These are phyloP conservation scores for Zaprionus nigranus DNA, from an alignment of 1,140 invertebrate species.

Conservation along the genomic window DNA sequence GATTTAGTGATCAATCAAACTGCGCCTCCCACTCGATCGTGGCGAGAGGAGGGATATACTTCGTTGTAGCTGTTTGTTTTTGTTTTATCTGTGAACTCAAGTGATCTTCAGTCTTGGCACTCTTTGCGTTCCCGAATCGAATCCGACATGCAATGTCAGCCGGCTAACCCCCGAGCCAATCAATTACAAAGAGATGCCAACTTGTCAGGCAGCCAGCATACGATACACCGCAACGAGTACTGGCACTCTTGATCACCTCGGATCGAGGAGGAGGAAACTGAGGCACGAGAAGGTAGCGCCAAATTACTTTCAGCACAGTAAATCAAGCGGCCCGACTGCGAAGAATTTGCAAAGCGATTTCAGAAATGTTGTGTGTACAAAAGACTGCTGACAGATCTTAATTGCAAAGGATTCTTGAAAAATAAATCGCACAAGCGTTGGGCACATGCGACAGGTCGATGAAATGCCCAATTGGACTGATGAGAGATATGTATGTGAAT, in stretches of 20 bases:
- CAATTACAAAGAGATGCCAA: slow-evolving; percentile 82
- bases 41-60: background rate
- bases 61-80: slow-evolving; percentile 6
- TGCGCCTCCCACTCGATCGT: slow-evolving; percentile 36
- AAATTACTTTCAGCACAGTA: slow-evolving; percentile 79
- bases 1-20: slow-evolving; percentile 54
- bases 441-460: background rate
- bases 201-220: slow-evolving; percentile 69
- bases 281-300: slow-evolving; percentile 62
- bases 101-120: slow-evolving; percentile 39
- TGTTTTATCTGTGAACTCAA: slow-evolving; percentile 22
- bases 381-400: slow-evolving; percentile 80
- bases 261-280: slow-evolving; percentile 42
- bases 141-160: slow-evolving; percentile 74
- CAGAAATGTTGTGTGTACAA: slow-evolving; percentile 74
- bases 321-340: slow-evolving; percentile 67
- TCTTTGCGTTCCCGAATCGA: slow-evolving; percentile 52
- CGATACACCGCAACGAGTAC: slow-evolving; percentile 36
- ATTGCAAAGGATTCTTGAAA: slow-evolving; percentile 68
- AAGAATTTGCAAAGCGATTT: slow-evolving; percentile 64
- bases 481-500: background rate
- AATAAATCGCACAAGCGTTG: background rate
- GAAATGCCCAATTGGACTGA: slow-evolving; percentile 1
- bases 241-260: background rate
- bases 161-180: slow-evolving; percentile 71